Percentiles rank a stretch among this genome's conserved stretches.
Evolutionary conservation across 1,140 invertebrate genomes (phyloP).

Genomic region (Drosophila pandora): DNA sequence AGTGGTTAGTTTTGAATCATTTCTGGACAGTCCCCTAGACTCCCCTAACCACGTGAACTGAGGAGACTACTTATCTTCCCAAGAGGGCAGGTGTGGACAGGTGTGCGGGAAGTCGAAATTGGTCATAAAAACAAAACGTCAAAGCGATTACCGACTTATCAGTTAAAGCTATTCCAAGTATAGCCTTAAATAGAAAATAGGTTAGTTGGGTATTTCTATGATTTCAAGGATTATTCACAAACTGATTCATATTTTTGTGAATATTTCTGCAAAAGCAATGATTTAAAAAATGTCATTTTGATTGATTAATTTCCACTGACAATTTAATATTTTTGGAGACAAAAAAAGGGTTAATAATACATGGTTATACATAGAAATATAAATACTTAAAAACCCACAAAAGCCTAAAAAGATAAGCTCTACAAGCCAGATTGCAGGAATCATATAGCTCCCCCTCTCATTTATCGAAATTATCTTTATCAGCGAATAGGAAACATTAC

Average conservation of each 20-base stretch:
- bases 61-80: background rate
- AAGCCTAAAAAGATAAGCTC: background rate
- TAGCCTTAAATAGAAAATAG: background rate
- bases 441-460: background rate
- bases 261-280: no score
- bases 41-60: no score
- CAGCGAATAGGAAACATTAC: background rate
- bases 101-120: background rate
- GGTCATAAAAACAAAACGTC: background rate
- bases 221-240: no score
- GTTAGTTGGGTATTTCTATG: background rate
- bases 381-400: background rate
- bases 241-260: no score
- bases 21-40: background rate
- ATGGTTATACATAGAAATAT: background rate
- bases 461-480: constrained; percentile 1
- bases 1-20: background rate
- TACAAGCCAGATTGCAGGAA: background rate
- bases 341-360: no score
- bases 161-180: background rate
- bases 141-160: background rate
- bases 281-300: no score
- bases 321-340: no score
- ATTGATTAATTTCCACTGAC: no score
- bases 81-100: background rate